Base-by-base conservation (phyloP, 2,797 vertebrate species). In the Sparidentex hasta region DNA sequence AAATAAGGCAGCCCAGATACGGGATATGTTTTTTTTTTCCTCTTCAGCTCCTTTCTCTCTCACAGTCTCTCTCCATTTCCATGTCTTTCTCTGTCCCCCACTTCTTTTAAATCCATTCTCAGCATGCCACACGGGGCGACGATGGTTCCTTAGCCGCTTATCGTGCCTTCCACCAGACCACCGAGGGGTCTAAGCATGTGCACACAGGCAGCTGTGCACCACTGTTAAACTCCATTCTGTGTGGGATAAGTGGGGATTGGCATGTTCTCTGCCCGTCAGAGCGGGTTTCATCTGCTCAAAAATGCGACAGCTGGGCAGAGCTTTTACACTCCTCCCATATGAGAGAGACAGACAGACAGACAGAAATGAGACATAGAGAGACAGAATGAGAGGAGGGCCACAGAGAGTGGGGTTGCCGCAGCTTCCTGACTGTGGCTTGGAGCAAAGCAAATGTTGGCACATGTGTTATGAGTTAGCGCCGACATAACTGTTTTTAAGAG, bases 401-500 rank as follows among this genome's bases (percentile, higher is more conserved):
- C 3, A 16, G 44, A 73, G 74, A 83, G 71, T 1, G 59, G 66
- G 62, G 71, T 71, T 65, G 83, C 87, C 87, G 41, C 83, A 70
- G 77, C 85, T 86, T 82, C 81, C 83, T 71, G 73, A 70, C 82
- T 86, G 80, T 58, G 85, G 84, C 86, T 81, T 64, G 66, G 86
- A 85, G 80, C 92, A 84, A 92, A 94, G 87, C 93, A 95, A 95
- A 95, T 91, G 92, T 87, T 86, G 93, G 90, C 92, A 87, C 92
- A 92, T 95, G 93, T 93, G 93, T 92, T 94, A 78, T 72, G 90
- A 83, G 79, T 92, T 90, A 88, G 85, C 71, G 18, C 78, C 54
- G 92, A 93, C 91, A 83, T 88, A 86, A 91, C 82, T 86, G 85
- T 92, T 93, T 88, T 94, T 71, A 81, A 92, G 84, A 89, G 89